A percentile compares a stretch with the other conserved stretches of the same genome.
Conservation (phyloP, 2,888 invertebrate genomes). For the Amphipoea oculea region DNA sequence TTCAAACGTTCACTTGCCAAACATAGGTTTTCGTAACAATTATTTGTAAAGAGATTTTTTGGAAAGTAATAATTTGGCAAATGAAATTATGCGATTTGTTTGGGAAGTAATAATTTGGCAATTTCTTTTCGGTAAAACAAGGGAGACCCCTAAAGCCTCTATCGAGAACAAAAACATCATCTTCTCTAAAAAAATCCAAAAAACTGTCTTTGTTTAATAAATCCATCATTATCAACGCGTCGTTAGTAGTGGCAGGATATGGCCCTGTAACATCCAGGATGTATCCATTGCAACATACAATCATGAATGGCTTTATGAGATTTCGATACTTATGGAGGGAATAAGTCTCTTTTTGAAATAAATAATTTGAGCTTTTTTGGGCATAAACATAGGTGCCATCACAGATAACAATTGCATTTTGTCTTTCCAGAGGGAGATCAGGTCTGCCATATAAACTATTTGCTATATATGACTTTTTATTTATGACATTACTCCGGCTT, state of each 20-base stretch:
- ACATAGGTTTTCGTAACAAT: too few species aligned
- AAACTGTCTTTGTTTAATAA: slow-evolving; percentile 26
- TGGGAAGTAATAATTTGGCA: too few species aligned
- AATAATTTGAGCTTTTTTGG: slow-evolving; percentile 28
- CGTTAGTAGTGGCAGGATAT: slow-evolving; percentile 38
- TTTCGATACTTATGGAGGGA: slow-evolving; percentile 19
- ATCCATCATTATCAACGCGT: slow-evolving; percentile 17
- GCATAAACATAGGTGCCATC: slow-evolving; percentile 38
- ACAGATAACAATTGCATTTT: slow-evolving; percentile 37
- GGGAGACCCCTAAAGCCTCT: slow-evolving; percentile 9
- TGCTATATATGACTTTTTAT: slow-evolving; percentile 29
- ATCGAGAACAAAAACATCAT: slow-evolving; percentile 18
- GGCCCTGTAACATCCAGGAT: slow-evolving; percentile 27
- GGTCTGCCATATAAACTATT: slow-evolving; percentile 33
- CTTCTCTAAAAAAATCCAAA: slow-evolving; percentile 16
- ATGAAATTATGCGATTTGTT: too few species aligned
- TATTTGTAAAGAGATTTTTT: too few species aligned
- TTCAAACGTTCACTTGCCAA: too few species aligned
- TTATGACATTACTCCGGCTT: slow-evolving; percentile 31
- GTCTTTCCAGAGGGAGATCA: slow-evolving; percentile 16
- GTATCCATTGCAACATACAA: slow-evolving; percentile 30
- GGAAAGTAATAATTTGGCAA: too few species aligned
- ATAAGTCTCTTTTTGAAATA: slow-evolving; percentile 18
- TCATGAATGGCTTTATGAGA: slow-evolving; percentile 21
- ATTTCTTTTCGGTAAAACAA: too few species aligned